Percentiles rank a stretch among this genome's conserved stretches.
Evolutionary conservation across 2,113 vertebrate genomes (phyloP).

Genomic region (Neotoma lepida): DNA sequence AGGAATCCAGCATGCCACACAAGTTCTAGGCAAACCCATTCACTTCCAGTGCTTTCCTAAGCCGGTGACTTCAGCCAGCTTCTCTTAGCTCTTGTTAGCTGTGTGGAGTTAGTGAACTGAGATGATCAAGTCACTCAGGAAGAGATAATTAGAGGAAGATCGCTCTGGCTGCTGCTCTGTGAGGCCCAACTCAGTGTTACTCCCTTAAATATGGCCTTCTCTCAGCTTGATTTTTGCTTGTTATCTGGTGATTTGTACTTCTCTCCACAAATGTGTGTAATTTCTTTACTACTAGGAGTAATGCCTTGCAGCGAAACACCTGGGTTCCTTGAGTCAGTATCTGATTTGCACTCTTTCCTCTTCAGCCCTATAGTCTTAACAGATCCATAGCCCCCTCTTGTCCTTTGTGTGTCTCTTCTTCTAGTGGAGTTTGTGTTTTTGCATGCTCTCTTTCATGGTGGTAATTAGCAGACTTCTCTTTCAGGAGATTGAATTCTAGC

Average conservation of each 20-base stretch:
- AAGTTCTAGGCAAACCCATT: not conserved
- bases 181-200: not conserved
- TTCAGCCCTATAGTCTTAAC: not conserved
- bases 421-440: not conserved
- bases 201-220: not conserved
- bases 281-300: not conserved
- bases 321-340: not conserved
- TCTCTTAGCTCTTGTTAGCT: slow-evolving; percentile 9
- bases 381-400: not conserved
- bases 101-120: not conserved
- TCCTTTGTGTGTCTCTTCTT: no score
- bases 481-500: not conserved
- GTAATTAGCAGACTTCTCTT: not conserved
- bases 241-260: not conserved
- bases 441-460: not conserved
- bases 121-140: not conserved
- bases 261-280: not conserved
- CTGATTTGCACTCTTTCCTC: not conserved
- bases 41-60: not conserved
- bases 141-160: not conserved
- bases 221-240: slow-evolving; percentile 45
- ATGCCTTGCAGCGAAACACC: not conserved
- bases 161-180: not conserved
- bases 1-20: not conserved
- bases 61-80: not conserved